Percentiles rank a stretch among this genome's conserved stretches.
Conservation (phyloP, 2,797 vertebrate species). For the Lithobates sylvaticus region DNA sequence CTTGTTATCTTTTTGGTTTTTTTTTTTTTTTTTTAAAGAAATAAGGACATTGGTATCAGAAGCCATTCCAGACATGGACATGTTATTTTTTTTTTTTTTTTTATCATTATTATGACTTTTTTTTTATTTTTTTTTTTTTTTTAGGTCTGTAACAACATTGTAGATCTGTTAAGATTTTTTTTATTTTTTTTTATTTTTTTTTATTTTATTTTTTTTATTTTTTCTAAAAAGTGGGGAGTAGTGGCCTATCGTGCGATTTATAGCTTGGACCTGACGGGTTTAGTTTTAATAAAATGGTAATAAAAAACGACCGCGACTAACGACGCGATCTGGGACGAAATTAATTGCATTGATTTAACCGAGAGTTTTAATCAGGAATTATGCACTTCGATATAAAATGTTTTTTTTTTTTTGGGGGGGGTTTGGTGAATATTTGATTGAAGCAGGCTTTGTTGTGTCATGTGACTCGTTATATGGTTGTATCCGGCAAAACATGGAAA, state of each 20-base stretch:
- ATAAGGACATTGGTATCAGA: too few species aligned
- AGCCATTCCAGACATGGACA: too few species aligned
- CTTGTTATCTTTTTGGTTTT: too few species aligned
- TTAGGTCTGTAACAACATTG: too few species aligned
- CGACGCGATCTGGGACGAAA: too few species aligned
- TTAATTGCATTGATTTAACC: neutral
- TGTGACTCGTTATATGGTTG: neutral
- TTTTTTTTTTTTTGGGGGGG: neutral
- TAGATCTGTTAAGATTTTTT: too few species aligned
- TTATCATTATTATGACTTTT: too few species aligned
- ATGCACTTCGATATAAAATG: neutral
- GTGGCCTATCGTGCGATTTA: slow-evolving; percentile 61
- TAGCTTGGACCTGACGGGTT: neutral
- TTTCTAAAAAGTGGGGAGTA: slow-evolving; percentile 12
- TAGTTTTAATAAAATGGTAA: slow-evolving; percentile 48
- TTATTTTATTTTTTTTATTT: too few species aligned
- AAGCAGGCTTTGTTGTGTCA: neutral
- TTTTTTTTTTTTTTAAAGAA: too few species aligned
- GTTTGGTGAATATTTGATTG: neutral
- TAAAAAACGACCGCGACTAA: neutral
- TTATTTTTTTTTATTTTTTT: too few species aligned
- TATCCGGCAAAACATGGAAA: neutral
- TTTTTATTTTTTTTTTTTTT: too few species aligned
- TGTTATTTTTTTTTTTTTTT: too few species aligned
- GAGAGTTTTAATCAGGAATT: neutral